A percentile compares a stretch with the other conserved stretches of the same genome.
These are phyloP conservation scores for Cryptoprocta ferox DNA, from an alignment of 2,797 vertebrate genomes.

Conservation along the genomic window DNA sequence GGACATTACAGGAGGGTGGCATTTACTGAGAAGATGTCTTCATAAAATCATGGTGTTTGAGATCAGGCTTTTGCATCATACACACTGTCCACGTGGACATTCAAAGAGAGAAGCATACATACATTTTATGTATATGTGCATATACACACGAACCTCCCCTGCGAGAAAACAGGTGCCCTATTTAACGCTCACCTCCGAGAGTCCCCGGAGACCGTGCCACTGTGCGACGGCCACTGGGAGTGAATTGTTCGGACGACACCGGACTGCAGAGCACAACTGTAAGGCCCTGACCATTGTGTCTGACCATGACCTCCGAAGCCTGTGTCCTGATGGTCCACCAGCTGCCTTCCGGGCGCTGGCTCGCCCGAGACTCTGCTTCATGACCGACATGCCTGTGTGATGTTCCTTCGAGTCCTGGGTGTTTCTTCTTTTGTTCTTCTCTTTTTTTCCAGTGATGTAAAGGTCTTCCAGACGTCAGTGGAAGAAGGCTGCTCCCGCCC, in stretches of 20 bases:
- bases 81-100: rapidly evolving
- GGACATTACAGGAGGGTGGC: rapidly evolving
- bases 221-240: rapidly evolving
- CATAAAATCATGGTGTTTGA: rapidly evolving
- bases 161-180: neutral
- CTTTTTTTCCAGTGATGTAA: neutral
- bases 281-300: rapidly evolving
- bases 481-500: rapidly evolving
- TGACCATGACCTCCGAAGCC: neutral
- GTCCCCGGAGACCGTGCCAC: too few species aligned
- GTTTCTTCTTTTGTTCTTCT: too few species aligned
- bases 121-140: neutral
- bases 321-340: rapidly evolving
- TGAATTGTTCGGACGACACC: rapidly evolving
- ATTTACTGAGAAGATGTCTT: rapidly evolving
- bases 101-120: neutral
- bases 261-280: rapidly evolving
- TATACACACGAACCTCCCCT: too few species aligned
- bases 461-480: too few species aligned
- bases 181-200: too few species aligned
- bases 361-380: rapidly evolving
- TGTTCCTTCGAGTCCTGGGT: neutral
- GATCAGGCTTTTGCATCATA: rapidly evolving
- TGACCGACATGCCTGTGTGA: too few species aligned
- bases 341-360: neutral